Conservation (phyloP, 1,140 invertebrate species). For the Palaemon carinicauda region DNA sequence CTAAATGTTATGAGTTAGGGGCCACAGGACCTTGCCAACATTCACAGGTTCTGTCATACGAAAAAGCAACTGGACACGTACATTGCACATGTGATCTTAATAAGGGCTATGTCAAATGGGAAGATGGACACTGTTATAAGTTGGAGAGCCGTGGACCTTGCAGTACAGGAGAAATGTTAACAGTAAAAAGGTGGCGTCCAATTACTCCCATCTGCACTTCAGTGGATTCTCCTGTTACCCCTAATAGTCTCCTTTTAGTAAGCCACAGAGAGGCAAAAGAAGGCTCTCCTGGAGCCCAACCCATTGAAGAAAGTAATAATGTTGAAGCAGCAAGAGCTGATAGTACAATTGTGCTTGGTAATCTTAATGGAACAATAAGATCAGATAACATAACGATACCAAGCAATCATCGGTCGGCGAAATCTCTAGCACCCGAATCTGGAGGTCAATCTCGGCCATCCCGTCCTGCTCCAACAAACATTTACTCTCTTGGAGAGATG, state of each 20-base stretch:
- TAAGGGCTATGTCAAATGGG: slow-evolving; percentile 49
- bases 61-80: slow-evolving; percentile 29
- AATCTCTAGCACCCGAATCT: neutral
- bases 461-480: neutral
- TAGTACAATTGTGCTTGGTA: neutral
- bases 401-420: neutral
- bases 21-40: slow-evolving; percentile 60
- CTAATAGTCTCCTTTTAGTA: neutral
- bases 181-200: slow-evolving; percentile 11
- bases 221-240: neutral
- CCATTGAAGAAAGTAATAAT: slow-evolving; percentile 11
- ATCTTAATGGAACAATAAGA: neutral
- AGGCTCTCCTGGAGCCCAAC: neutral
- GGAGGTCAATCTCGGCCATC: neutral
- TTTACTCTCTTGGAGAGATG: slow-evolving; percentile 4
- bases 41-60: slow-evolving; percentile 40
- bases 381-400: neutral
- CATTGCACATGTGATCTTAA: slow-evolving; percentile 50
- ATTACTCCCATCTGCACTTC: slow-evolving; percentile 22
- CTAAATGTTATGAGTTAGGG: slow-evolving; percentile 60
- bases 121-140: slow-evolving; percentile 33
- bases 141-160: slow-evolving; percentile 36
- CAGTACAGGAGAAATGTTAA: neutral
- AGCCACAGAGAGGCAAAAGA: too few species aligned
- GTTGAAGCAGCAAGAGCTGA: slow-evolving; percentile 3